These are phyloP conservation scores for Lichenostomus cassidix DNA, from an alignment of 2,113 vertebrate genomes.

Conservation along the genomic window DNA sequence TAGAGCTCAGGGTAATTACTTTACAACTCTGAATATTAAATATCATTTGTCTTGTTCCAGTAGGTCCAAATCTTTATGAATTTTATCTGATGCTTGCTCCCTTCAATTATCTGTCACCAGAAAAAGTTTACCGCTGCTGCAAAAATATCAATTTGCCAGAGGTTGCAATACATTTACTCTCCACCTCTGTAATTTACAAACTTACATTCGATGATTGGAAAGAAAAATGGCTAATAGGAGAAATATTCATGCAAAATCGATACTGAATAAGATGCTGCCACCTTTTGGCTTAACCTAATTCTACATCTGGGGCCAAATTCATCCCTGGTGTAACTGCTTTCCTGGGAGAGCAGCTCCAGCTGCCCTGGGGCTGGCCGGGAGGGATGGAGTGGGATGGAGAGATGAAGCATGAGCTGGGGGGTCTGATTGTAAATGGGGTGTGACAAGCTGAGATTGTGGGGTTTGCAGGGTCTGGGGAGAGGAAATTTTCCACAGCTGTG, in stretches of 20 bases:
- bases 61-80: conserved; percentile 42
- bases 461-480: background rate
- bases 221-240: conserved; percentile 46
- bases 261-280: conserved; percentile 53
- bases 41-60: conserved; percentile 33
- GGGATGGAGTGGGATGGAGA: background rate
- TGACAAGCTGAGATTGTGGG: background rate
- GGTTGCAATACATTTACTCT: conserved; percentile 33
- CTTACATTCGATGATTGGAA: conserved; percentile 29
- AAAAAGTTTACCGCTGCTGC: conserved; percentile 35
- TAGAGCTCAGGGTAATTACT: conserved; percentile 38
- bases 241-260: background rate
- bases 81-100: background rate
- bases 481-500: background rate
- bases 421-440: background rate
- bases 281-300: conserved; percentile 52
- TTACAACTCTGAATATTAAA: conserved; percentile 35
- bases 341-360: background rate
- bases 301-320: conserved; percentile 25
- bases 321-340: background rate
- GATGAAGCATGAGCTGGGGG: fast-evolving
- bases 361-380: background rate
- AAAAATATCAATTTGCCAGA: conserved; percentile 59
- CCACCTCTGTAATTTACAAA: conserved; percentile 49
- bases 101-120: conserved; percentile 38